These are phyloP conservation scores for Phrynocephalus vlangalii DNA, from an alignment of 2,797 vertebrate species.

Conservation along the genomic window DNA sequence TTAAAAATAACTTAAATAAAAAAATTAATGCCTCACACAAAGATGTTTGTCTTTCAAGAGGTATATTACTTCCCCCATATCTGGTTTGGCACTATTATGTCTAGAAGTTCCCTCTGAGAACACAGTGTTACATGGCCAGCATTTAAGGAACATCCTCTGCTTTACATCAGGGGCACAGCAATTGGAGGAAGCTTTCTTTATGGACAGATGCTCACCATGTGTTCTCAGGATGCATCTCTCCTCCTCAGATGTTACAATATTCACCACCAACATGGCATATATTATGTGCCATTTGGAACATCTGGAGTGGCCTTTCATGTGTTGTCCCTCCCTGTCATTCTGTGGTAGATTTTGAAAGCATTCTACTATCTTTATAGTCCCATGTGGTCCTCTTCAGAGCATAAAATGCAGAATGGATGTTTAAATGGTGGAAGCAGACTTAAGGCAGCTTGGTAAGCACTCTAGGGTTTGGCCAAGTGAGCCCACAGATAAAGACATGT, in stretches of 20 bases:
- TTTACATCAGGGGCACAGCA: not conserved
- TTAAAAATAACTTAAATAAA: too few relatives aligned
- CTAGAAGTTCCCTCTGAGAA: not conserved
- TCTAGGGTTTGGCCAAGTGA: not conserved
- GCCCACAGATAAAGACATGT: not conserved
- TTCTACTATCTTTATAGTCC: not conserved
- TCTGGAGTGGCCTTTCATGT: not conserved
- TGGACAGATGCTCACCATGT: constrained; percentile 7
- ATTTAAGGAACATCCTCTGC: not conserved
- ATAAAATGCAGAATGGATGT: not conserved
- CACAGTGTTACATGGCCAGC: not conserved
- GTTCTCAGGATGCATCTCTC: not conserved
- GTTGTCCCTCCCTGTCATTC: not conserved
- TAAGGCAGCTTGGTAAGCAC: not conserved
- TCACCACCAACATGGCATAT: not conserved
- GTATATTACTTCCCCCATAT: not conserved
- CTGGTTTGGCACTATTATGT: not conserved
- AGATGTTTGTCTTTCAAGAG: not conserved
- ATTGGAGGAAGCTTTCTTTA: not conserved
- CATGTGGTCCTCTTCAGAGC: not conserved
- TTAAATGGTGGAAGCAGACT: not conserved
- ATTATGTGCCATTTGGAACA: not conserved
- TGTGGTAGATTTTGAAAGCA: not conserved
- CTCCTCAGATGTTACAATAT: not conserved
- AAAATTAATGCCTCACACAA: not conserved